Evolutionary conservation across 2,113 vertebrate genomes (phyloP), one percentile per base, ranked within the genome.

Genomic region (Athene cunicularia): DNA sequence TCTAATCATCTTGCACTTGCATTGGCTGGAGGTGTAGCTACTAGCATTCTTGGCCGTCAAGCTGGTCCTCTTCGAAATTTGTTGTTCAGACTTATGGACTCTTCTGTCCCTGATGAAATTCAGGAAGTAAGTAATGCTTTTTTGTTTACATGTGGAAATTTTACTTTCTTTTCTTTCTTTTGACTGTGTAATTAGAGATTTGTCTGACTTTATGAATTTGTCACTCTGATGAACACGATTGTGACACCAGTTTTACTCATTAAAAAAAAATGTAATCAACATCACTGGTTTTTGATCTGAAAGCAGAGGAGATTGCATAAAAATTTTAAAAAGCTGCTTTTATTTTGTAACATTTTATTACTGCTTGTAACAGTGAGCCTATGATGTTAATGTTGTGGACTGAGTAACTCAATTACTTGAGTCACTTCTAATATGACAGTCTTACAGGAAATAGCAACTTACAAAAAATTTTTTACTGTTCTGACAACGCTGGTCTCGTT

Each of bases 1-100:
- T 99, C 99, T 95, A 99, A 99, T 98, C 99, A 99, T 62, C 98
- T 99, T 95, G 99, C 99, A 68, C 98, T 99, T 94, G 99, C 99
- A 1, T 96, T 99, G 92, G 99, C 99, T 2, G 99, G 99, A 87
- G 99, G 99, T 32, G 99, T 99, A 80, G 99, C 99, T 91, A 99
- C 99, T 11, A 99, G 99, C 90, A 99, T 99, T 88, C 98, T 99
- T 82, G 99, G 99, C 28, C 98, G 99, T 49, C 99, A 99, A 95
- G 99, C 99, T 14, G 98, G 99, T 49, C 99, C 99, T 6, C 99
- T 99, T 93, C 98, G 99, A 83, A 99, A 99, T 96, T 97, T 99
- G 32, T 98, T 99, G 12, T 99, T 99, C 84, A 98, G 99, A 47
- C 94, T 99, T 92, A 99, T 99, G 99, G 99, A 99, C 91, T 99